Evolutionary conservation across 1,140 invertebrate genomes (phyloP), one percentile per base, ranked within the genome.

Genomic region (Delia radicum): DNA sequence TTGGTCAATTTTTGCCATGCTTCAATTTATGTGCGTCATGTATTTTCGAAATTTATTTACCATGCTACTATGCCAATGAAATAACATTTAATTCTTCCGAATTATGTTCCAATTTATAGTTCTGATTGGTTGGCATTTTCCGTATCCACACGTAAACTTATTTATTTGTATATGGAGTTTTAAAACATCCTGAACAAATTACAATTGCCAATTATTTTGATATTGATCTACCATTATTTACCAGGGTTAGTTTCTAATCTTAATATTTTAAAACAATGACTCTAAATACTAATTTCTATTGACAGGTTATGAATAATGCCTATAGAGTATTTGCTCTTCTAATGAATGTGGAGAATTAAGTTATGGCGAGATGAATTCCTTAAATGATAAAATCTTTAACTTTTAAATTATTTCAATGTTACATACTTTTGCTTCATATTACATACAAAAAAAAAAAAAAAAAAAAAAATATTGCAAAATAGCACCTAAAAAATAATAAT

Each of bases 1-100:
- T 81, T 4, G 82, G 82, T 10, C 83, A 83, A 73, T 84, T 83
- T 26, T 75, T 26, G 65, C 81, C 12, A 84, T 83, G 80, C 37
- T 84, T 15, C 80, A 84, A 29, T 85, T 85, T 55, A 72, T 83
- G n/a, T 79, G 79, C 31, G 83, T 85, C 8, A 84, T 85, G 81
- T n/a, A 76, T 81, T 2, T 72, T 84, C 0, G 81, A 85, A 73
- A 84, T 85, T 33, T 84, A 75, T 65, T 29, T 85, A 7, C 83
- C 83, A 21, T 85, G 83, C 71, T 84, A 80, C 26, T 85, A 79
- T 74, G 81, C 79, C 24, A 85, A 84, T 33, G 81, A 85, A 46
- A 74, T 85, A 18, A 84, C 83, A 1, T 75, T 80, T n/a, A 55
- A 81, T 76, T 81, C 82, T 28, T 24, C 80, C 42, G 72, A 77